Evolutionary conservation across 2,797 vertebrate species (phyloP), one percentile per base, ranked within the genome.

Genomic region (Pipistrellus kuhlii): DNA sequence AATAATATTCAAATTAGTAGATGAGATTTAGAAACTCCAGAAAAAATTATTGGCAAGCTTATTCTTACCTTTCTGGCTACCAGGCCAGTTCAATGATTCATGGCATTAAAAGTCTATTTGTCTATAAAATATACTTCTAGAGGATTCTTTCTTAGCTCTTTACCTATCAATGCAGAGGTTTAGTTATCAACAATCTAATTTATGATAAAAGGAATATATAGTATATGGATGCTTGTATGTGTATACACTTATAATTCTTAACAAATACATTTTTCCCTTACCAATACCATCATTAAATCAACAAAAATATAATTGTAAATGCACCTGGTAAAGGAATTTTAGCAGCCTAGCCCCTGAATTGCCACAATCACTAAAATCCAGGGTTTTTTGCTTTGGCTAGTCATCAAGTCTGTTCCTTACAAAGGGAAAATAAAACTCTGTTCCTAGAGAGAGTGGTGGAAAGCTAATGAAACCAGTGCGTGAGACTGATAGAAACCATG

Each of bases 401-500:
- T 87, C 64, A 68, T 90, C 38, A 69, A 73, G 57, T 86, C 38
- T 73, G 15, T 46, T 53, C 6, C 11, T 32, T 41, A 41, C 15
- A 48, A 82, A 96, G 77, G 38, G 41, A 41, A 95, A 71, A 48
- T 38, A 75, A 27, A 94, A 88, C 73, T 96, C 48, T 94, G 91
- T n/a, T 94, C 89, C 64, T 25, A 87, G 94, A 77, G 51, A 95
- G 93, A 93, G 30, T 2, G 2, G 8, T 8, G 5, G n/a, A 95
- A 96, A 96, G 88, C 86, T 51, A 82, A 96, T 91, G 71, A 88
- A 97, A 95, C 46, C 68, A 82, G 41, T 3, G 18, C 17, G 3
- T 1, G 10, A 11, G 5, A 55, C 80, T 90, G 84, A 94, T 1
- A 94, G 96, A 96, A 97, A 93, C 77, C 85, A 72, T 0, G 32